Conservation (phyloP, 1,140 invertebrate genomes). For the Philotrypesis tridentata region DNA sequence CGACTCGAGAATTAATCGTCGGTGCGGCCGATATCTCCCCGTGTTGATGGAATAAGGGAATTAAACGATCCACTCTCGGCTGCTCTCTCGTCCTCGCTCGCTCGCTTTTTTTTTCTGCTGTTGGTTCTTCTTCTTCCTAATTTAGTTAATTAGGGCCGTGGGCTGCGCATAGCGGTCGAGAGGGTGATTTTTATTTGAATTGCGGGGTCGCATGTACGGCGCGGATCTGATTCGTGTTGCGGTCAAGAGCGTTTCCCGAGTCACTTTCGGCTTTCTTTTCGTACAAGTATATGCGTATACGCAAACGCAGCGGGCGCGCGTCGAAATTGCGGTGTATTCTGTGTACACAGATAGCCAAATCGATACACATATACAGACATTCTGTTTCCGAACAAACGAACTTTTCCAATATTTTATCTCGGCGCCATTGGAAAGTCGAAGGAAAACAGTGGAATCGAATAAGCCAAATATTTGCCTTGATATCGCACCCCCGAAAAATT, state of each 20-base stretch:
- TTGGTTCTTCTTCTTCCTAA: background rate
- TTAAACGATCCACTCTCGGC: conserved; percentile 23
- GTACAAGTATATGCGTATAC: background rate
- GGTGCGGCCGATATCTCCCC: conserved; percentile 22
- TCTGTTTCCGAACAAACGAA: no score
- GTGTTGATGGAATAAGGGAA: conserved; percentile 42
- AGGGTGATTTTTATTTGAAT: conserved; percentile 30
- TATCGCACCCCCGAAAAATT: background rate
- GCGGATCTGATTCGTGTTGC: background rate
- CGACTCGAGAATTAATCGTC: conserved; percentile 45
- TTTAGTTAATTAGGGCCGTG: conserved; percentile 36
- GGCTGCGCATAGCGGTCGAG: background rate
- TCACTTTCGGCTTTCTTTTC: background rate
- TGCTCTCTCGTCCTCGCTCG: no score
- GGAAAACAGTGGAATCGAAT: background rate
- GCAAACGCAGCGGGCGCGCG: no score
- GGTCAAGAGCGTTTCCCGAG: background rate
- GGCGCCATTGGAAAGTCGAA: no score
- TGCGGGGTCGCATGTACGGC: background rate
- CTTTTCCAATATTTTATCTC: no score
- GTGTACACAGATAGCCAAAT: no score
- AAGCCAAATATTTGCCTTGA: background rate
- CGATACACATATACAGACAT: no score
- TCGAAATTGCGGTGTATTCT: background rate
- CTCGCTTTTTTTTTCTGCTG: background rate